A percentile compares a stretch with the other conserved stretches of the same genome.
Evolutionary conservation across 2,797 vertebrate species (phyloP).

Genomic region (Discoglossus pictus): DNA sequence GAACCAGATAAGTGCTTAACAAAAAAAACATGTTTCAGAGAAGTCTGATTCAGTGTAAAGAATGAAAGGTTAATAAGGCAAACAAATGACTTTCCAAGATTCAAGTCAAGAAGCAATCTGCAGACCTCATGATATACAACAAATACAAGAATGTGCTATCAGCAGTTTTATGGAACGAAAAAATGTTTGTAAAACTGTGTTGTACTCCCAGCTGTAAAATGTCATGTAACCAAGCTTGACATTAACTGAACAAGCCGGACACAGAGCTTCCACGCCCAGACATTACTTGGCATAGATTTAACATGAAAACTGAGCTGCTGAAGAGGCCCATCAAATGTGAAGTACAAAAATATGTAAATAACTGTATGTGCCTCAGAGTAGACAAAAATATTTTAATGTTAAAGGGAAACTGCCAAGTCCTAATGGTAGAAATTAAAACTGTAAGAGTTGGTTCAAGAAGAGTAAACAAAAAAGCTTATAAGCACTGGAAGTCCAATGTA

Average conservation of each 20-base stretch:
- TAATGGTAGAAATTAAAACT: too few species aligned
- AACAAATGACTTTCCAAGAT: background rate
- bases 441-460: too few species aligned
- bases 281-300: too few species aligned
- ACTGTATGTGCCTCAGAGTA: too few species aligned
- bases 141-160: background rate
- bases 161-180: background rate
- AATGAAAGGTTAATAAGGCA: background rate
- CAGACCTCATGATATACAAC: constrained; percentile 1
- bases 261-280: constrained; percentile 1
- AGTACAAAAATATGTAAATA: too few species aligned
- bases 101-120: background rate
- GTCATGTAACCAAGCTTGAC: constrained; percentile 1
- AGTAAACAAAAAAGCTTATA: too few species aligned
- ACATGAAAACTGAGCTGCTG: too few species aligned
- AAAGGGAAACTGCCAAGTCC: too few species aligned
- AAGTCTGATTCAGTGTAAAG: background rate
- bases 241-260: background rate
- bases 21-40: background rate
- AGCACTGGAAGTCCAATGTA: too few species aligned
- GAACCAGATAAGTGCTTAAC: too few species aligned
- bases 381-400: too few species aligned
- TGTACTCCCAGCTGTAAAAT: constrained; percentile 13
- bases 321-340: too few species aligned
- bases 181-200: background rate